A percentile compares a stretch with the other conserved stretches of the same genome.
Evolutionary conservation across 2,797 vertebrate genomes (phyloP).

Genomic region (Anguilla marmorata): DNA sequence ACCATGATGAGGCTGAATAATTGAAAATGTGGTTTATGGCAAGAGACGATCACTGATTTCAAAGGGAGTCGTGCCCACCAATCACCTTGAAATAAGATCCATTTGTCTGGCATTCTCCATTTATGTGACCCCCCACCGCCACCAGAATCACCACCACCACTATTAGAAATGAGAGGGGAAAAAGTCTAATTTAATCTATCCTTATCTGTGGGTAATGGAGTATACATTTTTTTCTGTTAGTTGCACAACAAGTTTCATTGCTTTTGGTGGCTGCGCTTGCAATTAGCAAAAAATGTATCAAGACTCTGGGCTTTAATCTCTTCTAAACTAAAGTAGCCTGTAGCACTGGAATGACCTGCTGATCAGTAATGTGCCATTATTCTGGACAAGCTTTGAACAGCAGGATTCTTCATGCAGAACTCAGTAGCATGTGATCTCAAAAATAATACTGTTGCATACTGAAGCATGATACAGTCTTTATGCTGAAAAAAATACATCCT

Average conservation of each 20-base stretch:
- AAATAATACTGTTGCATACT: not conserved
- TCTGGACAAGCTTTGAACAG: not conserved
- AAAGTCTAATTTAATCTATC: not conserved
- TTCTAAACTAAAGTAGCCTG: not conserved
- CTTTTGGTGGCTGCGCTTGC: not conserved
- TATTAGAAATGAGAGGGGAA: constrained; percentile 38
- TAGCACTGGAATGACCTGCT: not conserved
- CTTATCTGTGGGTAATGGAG: not conserved
- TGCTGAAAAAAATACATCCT: not conserved
- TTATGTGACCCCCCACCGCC: constrained; percentile 37
- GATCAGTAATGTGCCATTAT: not conserved
- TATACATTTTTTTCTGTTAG: not conserved
- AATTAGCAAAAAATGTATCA: not conserved
- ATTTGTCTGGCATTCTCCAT: constrained; percentile 56
- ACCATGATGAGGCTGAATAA: constrained; percentile 46
- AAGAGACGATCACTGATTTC: constrained; percentile 24
- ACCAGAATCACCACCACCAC: constrained; percentile 42
- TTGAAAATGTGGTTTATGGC: constrained; percentile 39
- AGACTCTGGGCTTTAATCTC: not conserved
- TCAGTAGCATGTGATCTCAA: not conserved
- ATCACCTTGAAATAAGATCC: constrained; percentile 45
- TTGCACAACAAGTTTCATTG: not conserved
- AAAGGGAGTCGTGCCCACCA: not conserved
- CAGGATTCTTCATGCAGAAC: not conserved
- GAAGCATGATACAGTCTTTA: not conserved